phyloP scores from a whole-genome alignment of 2,888 invertebrate genomes.

The Ptycholaimellus sp. region DNA sequence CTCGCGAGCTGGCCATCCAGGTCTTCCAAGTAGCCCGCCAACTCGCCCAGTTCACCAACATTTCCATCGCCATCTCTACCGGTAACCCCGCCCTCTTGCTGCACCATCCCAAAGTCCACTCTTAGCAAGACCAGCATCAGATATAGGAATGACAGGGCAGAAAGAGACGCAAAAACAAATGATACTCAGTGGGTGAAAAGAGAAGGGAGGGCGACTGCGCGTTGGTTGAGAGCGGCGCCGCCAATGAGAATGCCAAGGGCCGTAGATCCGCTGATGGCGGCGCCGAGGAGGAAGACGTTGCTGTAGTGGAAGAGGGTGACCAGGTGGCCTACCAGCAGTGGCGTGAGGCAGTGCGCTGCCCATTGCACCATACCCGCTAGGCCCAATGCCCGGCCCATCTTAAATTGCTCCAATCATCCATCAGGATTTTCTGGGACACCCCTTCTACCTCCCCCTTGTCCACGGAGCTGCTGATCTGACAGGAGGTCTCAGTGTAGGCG shows the following conservation, averaged over 20 bases:
- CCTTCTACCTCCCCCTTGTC: conserved; percentile 1
- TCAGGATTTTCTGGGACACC: conserved; percentile 1
- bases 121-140: too few species aligned
- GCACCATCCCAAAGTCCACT: too few species aligned
- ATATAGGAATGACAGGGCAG: too few species aligned
- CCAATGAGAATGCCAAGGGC: too few species aligned
- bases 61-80: conserved; percentile 26
- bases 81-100: too few species aligned
- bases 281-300: conserved; percentile 24
- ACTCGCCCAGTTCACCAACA: conserved; percentile 53
- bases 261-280: conserved; percentile 11
- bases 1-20: conserved; percentile 86
- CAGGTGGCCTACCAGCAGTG: conserved; percentile 20
- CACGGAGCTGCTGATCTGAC: conserved; percentile 19
- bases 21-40: conserved; percentile 81
- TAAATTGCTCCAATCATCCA: conserved; percentile 2
- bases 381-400: conserved; percentile 24
- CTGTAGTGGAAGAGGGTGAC: conserved; percentile 18
- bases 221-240: too few species aligned
- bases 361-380: conserved; percentile 22
- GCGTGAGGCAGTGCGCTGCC: conserved; percentile 22
- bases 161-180: too few species aligned
- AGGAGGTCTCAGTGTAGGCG: conserved; percentile 22
- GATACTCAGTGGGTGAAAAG: too few species aligned
- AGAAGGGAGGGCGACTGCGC: too few species aligned